phyloP scores from a whole-genome alignment of 2,888 invertebrate genomes.

The Pyralis farinalis region DNA sequence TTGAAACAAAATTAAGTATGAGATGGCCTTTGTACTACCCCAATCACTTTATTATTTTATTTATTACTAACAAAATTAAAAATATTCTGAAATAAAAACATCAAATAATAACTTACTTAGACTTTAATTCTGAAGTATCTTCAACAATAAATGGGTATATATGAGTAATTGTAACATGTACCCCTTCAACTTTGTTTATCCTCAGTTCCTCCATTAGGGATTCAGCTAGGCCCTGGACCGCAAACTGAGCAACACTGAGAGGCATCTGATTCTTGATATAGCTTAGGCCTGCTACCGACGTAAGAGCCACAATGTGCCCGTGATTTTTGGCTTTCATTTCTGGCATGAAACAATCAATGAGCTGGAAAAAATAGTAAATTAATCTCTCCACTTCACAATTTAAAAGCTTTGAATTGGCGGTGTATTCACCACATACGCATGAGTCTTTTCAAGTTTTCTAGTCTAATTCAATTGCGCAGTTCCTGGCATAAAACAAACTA shows the following conservation, averaged over 20 bases:
- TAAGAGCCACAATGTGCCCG: constrained; percentile 83
- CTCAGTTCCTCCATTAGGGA: constrained; percentile 82
- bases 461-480: too few relatives aligned
- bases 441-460: too few relatives aligned
- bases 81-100: too few relatives aligned
- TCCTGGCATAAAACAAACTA: too few relatives aligned
- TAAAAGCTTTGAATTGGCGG: too few relatives aligned
- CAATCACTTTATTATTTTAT: too few relatives aligned
- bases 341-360: constrained; percentile 81
- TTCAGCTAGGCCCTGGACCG: constrained; percentile 83
- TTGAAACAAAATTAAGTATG: too few relatives aligned
- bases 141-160: constrained; percentile 84
- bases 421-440: too few relatives aligned
- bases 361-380: constrained; percentile 63
- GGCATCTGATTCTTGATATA: constrained; percentile 81
- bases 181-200: constrained; percentile 75
- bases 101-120: constrained; percentile 56
- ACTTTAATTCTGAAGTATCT: constrained; percentile 75
- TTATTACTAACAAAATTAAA: too few relatives aligned
- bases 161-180: constrained; percentile 81
- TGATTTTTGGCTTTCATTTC: constrained; percentile 80
- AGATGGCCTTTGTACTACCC: too few relatives aligned
- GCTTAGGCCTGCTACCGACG: constrained; percentile 83
- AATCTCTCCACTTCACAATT: too few relatives aligned
- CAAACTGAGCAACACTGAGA: constrained; percentile 83